phyloP scores from a whole-genome alignment of 2,888 invertebrate species.

The Acleris sparsana region DNA sequence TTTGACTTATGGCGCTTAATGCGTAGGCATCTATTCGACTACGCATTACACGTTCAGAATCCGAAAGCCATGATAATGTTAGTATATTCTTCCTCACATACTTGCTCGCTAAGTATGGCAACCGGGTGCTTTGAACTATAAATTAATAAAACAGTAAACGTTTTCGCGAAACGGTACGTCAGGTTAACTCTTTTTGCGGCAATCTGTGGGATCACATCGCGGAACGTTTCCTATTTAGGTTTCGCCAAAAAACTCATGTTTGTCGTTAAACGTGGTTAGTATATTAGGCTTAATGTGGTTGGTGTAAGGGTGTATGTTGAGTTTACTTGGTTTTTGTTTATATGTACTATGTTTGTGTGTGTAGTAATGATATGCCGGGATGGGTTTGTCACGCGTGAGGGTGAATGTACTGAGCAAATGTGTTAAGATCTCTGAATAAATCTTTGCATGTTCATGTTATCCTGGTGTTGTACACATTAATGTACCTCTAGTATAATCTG shows the following conservation, averaged over 20 bases:
- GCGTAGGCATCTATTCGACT: no score
- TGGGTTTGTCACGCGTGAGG: conserved; percentile 68
- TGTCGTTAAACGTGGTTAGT: conserved; percentile 3
- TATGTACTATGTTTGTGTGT: conserved; percentile 43
- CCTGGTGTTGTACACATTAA: conserved; percentile 8
- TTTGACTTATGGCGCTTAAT: no score
- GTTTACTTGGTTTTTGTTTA: conserved; percentile 18
- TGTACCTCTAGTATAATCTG: no score
- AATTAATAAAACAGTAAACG: conserved; percentile 51
- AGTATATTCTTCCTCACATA: no score
- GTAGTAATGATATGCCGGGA: conserved; percentile 65
- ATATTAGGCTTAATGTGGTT: conserved; percentile 9
- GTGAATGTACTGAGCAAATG: conserved; percentile 73
- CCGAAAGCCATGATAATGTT: no score
- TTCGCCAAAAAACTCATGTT: conserved; percentile 20
- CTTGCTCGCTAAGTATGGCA: neutral
- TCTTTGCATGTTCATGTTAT: conserved; percentile 48
- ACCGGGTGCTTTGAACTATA: conserved; percentile 53
- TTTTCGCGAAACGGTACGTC: conserved; percentile 42
- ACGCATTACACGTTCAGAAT: no score
- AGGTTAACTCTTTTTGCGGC: conserved; percentile 54
- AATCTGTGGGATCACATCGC: conserved; percentile 58
- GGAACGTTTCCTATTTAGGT: conserved; percentile 47
- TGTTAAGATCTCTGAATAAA: conserved; percentile 61
- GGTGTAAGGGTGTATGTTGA: conserved; percentile 14